Evolutionary conservation across 92 coral and sea anemone genomes (phyloP).

Genomic region (Siderastrea siderea): DNA sequence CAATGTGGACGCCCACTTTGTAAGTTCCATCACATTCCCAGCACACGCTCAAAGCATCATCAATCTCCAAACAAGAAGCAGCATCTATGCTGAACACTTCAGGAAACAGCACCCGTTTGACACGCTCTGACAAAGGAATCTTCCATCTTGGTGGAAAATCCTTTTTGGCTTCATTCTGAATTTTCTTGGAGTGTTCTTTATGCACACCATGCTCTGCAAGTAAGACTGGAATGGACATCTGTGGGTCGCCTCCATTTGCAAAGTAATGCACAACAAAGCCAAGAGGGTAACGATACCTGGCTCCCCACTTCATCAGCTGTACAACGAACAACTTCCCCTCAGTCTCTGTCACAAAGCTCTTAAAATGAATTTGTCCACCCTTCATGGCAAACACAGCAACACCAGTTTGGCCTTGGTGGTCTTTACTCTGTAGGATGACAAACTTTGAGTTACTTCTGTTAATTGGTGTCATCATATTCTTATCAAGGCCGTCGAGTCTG

Average conservation of each 20-base stretch:
- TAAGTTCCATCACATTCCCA: slow-evolving; percentile 57
- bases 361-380: slow-evolving; percentile 65
- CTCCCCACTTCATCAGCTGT: slow-evolving; percentile 94
- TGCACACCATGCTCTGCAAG: slow-evolving; percentile 85
- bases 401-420: slow-evolving; percentile 86
- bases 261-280: slow-evolving; percentile 89
- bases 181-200: slow-evolving; percentile 66
- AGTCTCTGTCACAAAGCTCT: slow-evolving; percentile 77
- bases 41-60: slow-evolving; percentile 87
- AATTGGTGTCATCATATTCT: slow-evolving; percentile 90
- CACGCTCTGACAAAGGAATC: slow-evolving; percentile 80
- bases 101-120: slow-evolving; percentile 62
- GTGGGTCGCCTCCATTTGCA: slow-evolving; percentile 63
- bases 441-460: slow-evolving; percentile 87
- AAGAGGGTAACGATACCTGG: slow-evolving; percentile 88
- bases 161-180: slow-evolving; percentile 57
- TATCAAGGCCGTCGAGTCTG: slow-evolving; percentile 77
- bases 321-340: slow-evolving; percentile 94
- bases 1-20: slow-evolving; percentile 84
- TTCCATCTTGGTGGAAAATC: slow-evolving; percentile 76
- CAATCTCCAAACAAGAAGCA: slow-evolving; percentile 80
- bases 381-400: slow-evolving; percentile 81
- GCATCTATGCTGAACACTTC: slow-evolving; percentile 87
- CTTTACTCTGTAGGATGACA: slow-evolving; percentile 86
- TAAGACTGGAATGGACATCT: slow-evolving; percentile 69